These are phyloP conservation scores for Solea solea DNA, from an alignment of 2,113 vertebrate species.

Conservation along the genomic window DNA sequence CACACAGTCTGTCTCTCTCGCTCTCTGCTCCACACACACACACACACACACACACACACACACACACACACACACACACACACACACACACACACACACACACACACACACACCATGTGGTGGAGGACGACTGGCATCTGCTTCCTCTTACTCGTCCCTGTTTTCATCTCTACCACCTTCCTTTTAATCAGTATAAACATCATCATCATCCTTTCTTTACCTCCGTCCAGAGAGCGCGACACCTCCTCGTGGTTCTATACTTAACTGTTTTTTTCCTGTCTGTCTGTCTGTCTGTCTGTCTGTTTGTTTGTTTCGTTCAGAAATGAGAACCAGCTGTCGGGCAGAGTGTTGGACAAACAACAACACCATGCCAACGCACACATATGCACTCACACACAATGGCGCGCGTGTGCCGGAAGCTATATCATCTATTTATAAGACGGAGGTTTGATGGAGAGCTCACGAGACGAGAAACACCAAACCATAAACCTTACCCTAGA, in stretches of 20 bases:
- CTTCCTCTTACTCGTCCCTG: constrained; percentile 66
- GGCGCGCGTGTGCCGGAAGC: constrained; percentile 56
- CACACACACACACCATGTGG: constrained; percentile 53
- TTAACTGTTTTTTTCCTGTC: constrained; percentile 12
- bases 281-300: constrained; percentile 49
- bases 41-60: constrained; percentile 42
- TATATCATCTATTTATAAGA: constrained; percentile 74
- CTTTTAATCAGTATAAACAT: constrained; percentile 13
- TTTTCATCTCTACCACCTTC: constrained; percentile 73
- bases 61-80: constrained; percentile 11
- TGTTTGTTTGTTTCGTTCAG: constrained; percentile 35
- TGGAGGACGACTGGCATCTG: constrained; percentile 56
- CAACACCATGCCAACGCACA: constrained; percentile 66
- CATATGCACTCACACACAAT: constrained; percentile 25
- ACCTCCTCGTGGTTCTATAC: background rate
- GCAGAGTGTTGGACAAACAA: constrained; percentile 70
- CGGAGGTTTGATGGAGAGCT: constrained; percentile 70
- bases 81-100: constrained; percentile 28
- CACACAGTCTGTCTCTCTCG: too few species aligned
- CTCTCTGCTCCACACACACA: background rate
- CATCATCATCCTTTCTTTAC: constrained; percentile 78
- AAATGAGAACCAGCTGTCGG: constrained; percentile 72
- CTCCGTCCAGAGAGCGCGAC: constrained; percentile 11
- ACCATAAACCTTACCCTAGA: constrained; percentile 42
- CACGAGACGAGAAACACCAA: constrained; percentile 70